Evolutionary conservation across 2,888 invertebrate species (phyloP).

Genomic region (Andricus quercusramuli): DNA sequence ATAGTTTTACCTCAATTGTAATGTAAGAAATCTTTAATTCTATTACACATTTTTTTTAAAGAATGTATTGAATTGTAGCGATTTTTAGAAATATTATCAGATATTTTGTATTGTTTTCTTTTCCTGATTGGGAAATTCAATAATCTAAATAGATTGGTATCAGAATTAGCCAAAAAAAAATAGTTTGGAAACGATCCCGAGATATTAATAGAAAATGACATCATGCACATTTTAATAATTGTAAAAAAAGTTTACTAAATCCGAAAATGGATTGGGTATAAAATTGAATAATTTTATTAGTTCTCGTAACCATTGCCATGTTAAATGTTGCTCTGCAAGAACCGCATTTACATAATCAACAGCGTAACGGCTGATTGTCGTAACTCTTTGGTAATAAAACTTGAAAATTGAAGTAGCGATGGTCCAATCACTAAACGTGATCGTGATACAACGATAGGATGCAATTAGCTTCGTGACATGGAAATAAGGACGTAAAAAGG

Average conservation of each 20-base stretch:
- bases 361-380: slow-evolving; percentile 45
- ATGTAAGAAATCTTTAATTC: too few relatives aligned
- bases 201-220: too few relatives aligned
- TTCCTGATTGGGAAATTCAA: too few relatives aligned
- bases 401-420: background rate
- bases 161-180: too few relatives aligned
- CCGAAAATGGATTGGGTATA: background rate
- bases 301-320: slow-evolving; percentile 47
- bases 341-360: slow-evolving; percentile 50
- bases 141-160: too few relatives aligned
- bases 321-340: slow-evolving; percentile 45
- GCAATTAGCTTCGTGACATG: slow-evolving; percentile 10
- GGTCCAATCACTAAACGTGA: slow-evolving; percentile 14
- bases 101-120: too few relatives aligned
- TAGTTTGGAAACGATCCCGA: too few relatives aligned
- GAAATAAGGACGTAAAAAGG: slow-evolving; percentile 38
- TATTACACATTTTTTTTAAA: too few relatives aligned
- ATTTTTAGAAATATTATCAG: too few relatives aligned
- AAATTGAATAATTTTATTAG: slow-evolving; percentile 46
- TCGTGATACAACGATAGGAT: background rate
- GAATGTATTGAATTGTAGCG: too few relatives aligned
- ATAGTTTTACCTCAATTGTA: too few relatives aligned
- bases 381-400: slow-evolving; percentile 48
- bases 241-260: background rate
- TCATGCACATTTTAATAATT: too few relatives aligned